Evolutionary conservation across 2,888 invertebrate genomes (phyloP).

Genomic region (Globia sparganii): DNA sequence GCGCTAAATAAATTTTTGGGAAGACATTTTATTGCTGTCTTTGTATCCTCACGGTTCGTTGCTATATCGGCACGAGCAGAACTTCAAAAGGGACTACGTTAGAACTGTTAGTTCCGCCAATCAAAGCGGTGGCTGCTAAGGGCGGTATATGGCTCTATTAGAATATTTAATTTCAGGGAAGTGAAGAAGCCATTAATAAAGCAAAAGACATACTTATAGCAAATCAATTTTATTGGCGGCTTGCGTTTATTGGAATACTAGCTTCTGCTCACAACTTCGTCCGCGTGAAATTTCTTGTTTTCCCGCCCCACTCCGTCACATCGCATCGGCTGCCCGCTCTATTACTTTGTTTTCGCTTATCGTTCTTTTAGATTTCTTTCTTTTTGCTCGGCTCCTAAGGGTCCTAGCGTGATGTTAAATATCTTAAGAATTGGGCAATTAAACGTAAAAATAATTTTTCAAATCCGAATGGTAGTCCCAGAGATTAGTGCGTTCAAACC

Average conservation of each 20-base stretch:
- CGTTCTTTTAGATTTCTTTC: too few relatives aligned
- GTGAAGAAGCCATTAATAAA: neutral
- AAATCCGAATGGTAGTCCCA: neutral
- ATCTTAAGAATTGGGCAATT: neutral
- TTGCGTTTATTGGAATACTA: neutral
- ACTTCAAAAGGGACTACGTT: constrained; percentile 32
- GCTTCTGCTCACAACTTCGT: too few relatives aligned
- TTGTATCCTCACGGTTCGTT: constrained; percentile 42
- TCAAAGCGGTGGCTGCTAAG: constrained; percentile 7
- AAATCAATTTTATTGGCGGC: neutral
- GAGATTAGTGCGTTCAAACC: neutral
- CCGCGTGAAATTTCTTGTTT: too few relatives aligned
- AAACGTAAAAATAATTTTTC: neutral
- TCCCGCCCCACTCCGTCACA: too few relatives aligned
- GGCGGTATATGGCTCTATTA: neutral
- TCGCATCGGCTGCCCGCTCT: too few relatives aligned
- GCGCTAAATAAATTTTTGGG: constrained; percentile 62
- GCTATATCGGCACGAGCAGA: constrained; percentile 1
- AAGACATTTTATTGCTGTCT: constrained; percentile 57
- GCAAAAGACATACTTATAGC: neutral
- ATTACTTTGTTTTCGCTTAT: too few relatives aligned
- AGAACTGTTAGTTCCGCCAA: constrained; percentile 22
- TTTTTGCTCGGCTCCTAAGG: neutral
- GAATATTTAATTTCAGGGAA: constrained; percentile 10
- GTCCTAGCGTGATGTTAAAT: neutral